Evolutionary conservation across 2,797 vertebrate genomes (phyloP).

Genomic region (Clarias laeviceps): DNA sequence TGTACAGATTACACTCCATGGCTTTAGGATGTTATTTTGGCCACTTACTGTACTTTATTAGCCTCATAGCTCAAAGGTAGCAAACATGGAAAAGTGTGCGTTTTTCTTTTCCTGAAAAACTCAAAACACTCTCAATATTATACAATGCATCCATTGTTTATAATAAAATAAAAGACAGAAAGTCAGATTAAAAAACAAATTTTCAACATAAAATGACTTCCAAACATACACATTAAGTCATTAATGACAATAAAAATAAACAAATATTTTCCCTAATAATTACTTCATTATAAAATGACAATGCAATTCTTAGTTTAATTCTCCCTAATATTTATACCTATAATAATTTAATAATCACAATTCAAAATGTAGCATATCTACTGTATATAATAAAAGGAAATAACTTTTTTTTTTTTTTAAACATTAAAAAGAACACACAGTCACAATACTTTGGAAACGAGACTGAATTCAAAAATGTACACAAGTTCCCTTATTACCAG

Average conservation of each 20-base stretch:
- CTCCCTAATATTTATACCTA: constrained; percentile 12
- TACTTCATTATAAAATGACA: constrained; percentile 39
- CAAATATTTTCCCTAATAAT: constrained; percentile 25
- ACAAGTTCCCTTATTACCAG: not conserved
- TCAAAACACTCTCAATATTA: not conserved
- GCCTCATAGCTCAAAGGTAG: not conserved
- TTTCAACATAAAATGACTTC: constrained; percentile 3
- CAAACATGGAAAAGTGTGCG: not conserved
- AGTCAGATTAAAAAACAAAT: not conserved
- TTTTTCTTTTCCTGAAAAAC: not conserved
- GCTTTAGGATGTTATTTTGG: not conserved
- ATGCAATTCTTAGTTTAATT: not conserved
- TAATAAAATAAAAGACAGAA: constrained; percentile 12
- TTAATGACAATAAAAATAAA: constrained; percentile 44
- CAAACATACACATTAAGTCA: constrained; percentile 10
- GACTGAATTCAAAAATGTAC: not conserved
- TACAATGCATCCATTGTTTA: constrained; percentile 20
- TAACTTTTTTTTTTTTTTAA: not conserved
- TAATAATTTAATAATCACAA: constrained; percentile 21
- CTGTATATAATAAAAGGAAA: not conserved
- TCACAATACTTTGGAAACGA: constrained; percentile 19
- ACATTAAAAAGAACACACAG: constrained; percentile 11
- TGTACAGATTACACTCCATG: not conserved
- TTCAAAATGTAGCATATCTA: constrained; percentile 3
- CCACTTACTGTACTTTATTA: not conserved